Evolutionary conservation across 2,113 vertebrate species (phyloP), one percentile per base, ranked within the genome.

Genomic region (Verasper variegatus): DNA sequence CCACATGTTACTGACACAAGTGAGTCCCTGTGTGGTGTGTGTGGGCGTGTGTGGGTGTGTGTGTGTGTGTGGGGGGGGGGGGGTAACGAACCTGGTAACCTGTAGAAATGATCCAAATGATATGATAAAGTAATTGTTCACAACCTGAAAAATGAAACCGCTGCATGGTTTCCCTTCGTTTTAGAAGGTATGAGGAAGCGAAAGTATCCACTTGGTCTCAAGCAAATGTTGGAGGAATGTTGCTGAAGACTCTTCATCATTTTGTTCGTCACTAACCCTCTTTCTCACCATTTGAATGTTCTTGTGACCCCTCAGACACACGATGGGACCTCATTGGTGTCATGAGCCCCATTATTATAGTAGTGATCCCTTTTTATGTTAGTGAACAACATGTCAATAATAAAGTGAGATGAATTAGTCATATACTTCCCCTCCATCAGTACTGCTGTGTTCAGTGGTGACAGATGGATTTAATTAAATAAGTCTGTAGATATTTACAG

Each of bases 1-100:
- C 94, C 92, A 54, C 47, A 20, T 2, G 15, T 20, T 9, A 86
- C 91, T 4, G 87, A 94, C 68, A 91, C 89, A 4, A 95, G 95
- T 95, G 81, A 95, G 95, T 92, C n/a, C 60, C 12, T 13, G 7
- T 24, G 4, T 45, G 8, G 1, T 59, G 6, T 31, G 31, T 6
- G 31, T 31, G 31, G 1, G 31, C 7, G 4, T 5, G 27, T 5
- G 27, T 31, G 5, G 1, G 27, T 31, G 31, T 31, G 31, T 5
- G 31, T 31, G 31, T 5, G 31, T 31, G 5, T 5, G 31, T 7
- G 5, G 5, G 31, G 5, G 31, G 0, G 57, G 11, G 2, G 15
- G 68, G 6, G 9, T 31, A 12, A 24, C 1, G 10, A 37, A 37
- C 35, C 35, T 37, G 35, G 2, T 37, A 37, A 37, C 35, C 9